Evolutionary conservation across 2,888 invertebrate species (phyloP).

Genomic region (Eupelmus urozonus): DNA sequence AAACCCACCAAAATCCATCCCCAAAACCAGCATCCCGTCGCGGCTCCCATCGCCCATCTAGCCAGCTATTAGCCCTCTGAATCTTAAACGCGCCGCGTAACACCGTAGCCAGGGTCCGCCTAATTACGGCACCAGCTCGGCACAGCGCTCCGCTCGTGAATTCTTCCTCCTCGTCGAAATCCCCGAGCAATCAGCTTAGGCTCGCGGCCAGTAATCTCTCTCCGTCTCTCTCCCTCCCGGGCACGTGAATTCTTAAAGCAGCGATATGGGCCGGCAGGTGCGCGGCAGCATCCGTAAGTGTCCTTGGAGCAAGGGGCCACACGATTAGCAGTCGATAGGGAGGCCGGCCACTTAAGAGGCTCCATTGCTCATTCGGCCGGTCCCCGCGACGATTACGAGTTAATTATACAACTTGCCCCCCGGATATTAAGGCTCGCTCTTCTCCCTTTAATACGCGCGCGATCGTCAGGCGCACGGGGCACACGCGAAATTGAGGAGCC

Average conservation of each 20-base stretch:
- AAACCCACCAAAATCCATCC: too few relatives aligned
- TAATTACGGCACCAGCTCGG: too few relatives aligned
- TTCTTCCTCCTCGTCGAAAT: too few relatives aligned
- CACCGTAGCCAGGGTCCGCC: too few relatives aligned
- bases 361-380: constrained; percentile 44
- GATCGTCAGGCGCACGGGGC: not conserved
- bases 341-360: constrained; percentile 35
- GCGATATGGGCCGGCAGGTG: not conserved
- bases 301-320: not conserved
- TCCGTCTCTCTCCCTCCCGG: constrained; percentile 13
- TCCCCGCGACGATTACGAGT: constrained; percentile 52
- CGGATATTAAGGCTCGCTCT: constrained; percentile 38
- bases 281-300: constrained; percentile 31
- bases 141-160: too few relatives aligned
- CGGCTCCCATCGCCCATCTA: too few relatives aligned
- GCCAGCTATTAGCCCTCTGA: too few relatives aligned
- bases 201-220: not conserved
- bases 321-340: constrained; percentile 54
- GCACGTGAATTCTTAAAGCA: constrained; percentile 45
- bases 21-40: too few relatives aligned
- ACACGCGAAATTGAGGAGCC: constrained; percentile 14
- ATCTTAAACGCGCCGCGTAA: too few relatives aligned
- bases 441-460: constrained; percentile 14
- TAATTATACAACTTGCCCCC: constrained; percentile 54
- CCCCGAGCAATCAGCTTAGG: not conserved